Evolutionary conservation across 2,888 invertebrate species (phyloP).

Genomic region (Autographa pulchrina): DNA sequence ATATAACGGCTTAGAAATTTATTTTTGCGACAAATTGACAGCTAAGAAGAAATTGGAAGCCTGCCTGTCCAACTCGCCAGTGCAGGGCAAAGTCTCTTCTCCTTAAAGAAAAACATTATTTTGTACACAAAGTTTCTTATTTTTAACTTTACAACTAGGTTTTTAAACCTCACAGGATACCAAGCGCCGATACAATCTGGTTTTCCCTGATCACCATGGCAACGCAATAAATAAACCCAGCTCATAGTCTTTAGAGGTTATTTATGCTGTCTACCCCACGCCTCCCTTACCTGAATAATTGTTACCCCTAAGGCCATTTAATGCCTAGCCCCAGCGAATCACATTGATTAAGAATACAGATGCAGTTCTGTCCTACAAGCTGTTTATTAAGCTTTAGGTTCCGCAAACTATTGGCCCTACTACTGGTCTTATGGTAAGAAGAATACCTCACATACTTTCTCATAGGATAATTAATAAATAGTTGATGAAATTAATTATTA

Average conservation of each 20-base stretch:
- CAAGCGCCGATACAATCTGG: conserved; percentile 28
- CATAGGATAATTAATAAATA: too few relatives aligned
- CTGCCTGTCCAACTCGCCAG: too few relatives aligned
- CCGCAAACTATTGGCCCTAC: conserved; percentile 60
- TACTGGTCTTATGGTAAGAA: conserved; percentile 24
- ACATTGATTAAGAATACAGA: conserved; percentile 75
- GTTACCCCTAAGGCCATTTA: conserved; percentile 61
- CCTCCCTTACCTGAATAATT: conserved; percentile 64
- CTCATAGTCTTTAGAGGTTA: conserved; percentile 59
- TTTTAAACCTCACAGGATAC: background rate
- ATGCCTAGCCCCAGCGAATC: conserved; percentile 63
- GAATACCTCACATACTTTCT: too few relatives aligned
- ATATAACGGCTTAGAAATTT: too few relatives aligned
- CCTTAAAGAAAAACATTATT: too few relatives aligned
- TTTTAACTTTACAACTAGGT: background rate
- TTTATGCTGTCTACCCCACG: conserved; percentile 62
- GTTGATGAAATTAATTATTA: too few relatives aligned
- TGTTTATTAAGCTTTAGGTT: conserved; percentile 65
- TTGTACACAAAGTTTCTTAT: too few relatives aligned
- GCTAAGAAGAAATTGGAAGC: too few relatives aligned
- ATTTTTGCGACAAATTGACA: too few relatives aligned
- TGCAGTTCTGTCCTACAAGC: conserved; percentile 58
- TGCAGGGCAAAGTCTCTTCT: too few relatives aligned
- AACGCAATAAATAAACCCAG: conserved; percentile 45
- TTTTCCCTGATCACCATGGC: conserved; percentile 44